phyloP scores from a whole-genome alignment of 1,140 invertebrate species.

The Drosophila navojoa region DNA sequence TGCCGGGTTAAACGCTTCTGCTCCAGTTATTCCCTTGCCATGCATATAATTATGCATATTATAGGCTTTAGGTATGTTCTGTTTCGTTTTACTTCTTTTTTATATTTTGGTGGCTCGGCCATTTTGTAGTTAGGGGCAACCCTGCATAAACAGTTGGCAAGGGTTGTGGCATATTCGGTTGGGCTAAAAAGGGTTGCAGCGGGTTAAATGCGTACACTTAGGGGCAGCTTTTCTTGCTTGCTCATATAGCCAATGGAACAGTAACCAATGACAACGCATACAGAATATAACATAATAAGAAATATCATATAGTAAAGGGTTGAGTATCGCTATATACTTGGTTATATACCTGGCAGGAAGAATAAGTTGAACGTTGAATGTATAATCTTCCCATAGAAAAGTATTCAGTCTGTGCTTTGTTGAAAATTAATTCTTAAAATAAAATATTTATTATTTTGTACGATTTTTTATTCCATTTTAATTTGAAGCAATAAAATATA shows the following conservation, averaged over 20 bases:
- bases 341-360: no score
- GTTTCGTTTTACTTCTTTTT: conserved; percentile 35
- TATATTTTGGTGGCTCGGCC: conserved; percentile 18
- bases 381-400: no score
- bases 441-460: no score
- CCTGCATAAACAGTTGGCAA: conserved; percentile 34
- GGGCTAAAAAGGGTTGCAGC: conserved; percentile 32
- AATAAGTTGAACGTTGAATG: no score
- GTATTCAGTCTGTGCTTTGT: no score
- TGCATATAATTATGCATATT: conserved; percentile 54
- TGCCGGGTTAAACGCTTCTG: conserved; percentile 53
- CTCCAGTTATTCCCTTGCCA: conserved; percentile 14
- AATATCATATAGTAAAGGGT: conserved; percentile 1
- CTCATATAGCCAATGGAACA: not conserved
- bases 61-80: conserved; percentile 23
- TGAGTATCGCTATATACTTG: not conserved
- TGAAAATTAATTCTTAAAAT: no score
- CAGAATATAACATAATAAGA: not conserved
- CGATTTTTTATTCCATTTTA: no score
- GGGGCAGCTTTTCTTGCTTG: conserved; percentile 5
- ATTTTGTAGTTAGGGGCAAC: conserved; percentile 39
- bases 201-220: conserved; percentile 38
- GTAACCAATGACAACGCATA: conserved; percentile 51
- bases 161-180: conserved; percentile 33
- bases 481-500: no score